Evolutionary conservation across 2,888 invertebrate species (phyloP).

Genomic region (Therioaphis trifolii): DNA sequence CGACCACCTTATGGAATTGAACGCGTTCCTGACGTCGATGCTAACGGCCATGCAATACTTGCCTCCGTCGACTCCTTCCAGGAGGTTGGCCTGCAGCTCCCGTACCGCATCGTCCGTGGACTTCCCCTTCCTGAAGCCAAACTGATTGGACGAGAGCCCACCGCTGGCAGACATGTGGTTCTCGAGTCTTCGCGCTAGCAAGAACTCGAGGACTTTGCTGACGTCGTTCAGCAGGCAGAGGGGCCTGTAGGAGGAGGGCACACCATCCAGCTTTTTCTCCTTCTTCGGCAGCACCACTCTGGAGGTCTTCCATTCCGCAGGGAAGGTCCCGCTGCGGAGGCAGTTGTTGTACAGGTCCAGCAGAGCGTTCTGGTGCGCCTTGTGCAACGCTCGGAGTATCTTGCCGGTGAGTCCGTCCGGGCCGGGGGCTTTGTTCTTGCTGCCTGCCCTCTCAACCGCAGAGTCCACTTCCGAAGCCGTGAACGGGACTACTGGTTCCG

Average conservation of each 20-base stretch:
- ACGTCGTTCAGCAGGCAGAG: too few relatives aligned
- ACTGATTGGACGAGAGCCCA: too few relatives aligned
- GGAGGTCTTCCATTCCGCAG: background rate
- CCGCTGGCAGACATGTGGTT: too few relatives aligned
- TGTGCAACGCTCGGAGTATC: background rate
- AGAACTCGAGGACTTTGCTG: too few relatives aligned
- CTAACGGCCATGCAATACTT: background rate
- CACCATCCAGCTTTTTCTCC: too few relatives aligned
- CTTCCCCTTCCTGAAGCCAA: too few relatives aligned
- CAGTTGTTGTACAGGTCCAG: background rate
- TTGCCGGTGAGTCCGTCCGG: conserved; percentile 2
- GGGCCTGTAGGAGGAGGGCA: too few relatives aligned
- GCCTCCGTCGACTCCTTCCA: background rate
- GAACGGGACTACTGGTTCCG: background rate
- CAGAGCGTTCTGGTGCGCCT: background rate
- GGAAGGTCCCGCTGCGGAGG: background rate
- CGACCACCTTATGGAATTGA: background rate
- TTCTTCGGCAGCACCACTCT: too few relatives aligned
- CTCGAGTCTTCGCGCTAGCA: too few relatives aligned
- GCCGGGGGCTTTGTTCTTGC: conserved; percentile 6
- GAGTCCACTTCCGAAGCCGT: conserved; percentile 22
- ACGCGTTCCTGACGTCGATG: background rate
- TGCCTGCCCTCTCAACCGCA: background rate
- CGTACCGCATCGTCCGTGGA: too few relatives aligned
- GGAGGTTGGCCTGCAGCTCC: background rate